These are phyloP conservation scores for Branchellion lobata DNA, from an alignment of 2,888 invertebrate species.

Conservation along the genomic window DNA sequence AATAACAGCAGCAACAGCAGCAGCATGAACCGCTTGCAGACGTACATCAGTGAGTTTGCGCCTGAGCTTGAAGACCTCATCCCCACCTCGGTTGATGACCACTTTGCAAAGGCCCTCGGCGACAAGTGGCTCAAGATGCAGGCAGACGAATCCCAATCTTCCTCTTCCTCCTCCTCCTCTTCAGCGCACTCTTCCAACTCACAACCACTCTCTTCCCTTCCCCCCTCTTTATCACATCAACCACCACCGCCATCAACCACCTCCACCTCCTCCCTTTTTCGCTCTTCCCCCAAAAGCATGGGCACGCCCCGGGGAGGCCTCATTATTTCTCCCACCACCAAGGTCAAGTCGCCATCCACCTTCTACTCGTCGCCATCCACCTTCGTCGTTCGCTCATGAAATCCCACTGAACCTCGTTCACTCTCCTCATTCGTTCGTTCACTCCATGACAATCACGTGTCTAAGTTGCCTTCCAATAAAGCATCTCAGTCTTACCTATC, in stretches of 20 bases:
- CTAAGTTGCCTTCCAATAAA: too few species aligned
- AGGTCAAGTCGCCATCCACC: neutral
- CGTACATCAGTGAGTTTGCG: neutral
- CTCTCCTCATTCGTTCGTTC: too few species aligned
- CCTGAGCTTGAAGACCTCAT: constrained; percentile 41
- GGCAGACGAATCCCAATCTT: constrained; percentile 48
- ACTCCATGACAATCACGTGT: too few species aligned
- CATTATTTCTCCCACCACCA: neutral
- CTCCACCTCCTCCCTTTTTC: neutral
- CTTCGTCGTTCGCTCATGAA: constrained; percentile 28
- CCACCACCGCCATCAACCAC: neutral
- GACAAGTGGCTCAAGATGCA: constrained; percentile 70
- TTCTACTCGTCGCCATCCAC: constrained; percentile 31
- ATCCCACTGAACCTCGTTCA: too few species aligned
- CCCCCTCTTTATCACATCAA: too few species aligned
- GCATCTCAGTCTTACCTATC: too few species aligned
- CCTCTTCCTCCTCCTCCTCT: neutral
- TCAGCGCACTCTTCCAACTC: neutral
- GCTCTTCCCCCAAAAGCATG: neutral
- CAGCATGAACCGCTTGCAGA: neutral
- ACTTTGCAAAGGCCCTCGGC: constrained; percentile 85
- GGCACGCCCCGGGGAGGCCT: neutral
- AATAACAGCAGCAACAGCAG: neutral
- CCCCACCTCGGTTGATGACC: constrained; percentile 74
- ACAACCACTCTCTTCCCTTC: too few species aligned